Conservation (phyloP, 2,113 vertebrate species). For the Gymnorhina tibicen region DNA sequence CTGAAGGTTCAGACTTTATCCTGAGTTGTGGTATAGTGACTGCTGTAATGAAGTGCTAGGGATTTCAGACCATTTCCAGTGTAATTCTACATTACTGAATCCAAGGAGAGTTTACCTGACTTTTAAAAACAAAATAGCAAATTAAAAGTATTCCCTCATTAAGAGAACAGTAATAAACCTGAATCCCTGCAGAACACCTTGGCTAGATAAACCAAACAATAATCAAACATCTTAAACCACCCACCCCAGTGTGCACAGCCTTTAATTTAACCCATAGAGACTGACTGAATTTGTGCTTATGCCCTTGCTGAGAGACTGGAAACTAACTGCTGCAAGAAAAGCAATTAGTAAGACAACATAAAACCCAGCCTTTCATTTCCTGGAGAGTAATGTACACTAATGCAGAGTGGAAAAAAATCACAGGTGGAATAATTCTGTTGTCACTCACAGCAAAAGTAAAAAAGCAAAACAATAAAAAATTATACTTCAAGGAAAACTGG, state of each 20-base stretch:
- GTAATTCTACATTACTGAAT: background rate
- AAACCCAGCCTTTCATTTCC: background rate
- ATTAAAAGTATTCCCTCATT: background rate
- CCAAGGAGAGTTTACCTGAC: background rate
- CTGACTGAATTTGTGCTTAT: background rate
- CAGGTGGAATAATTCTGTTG: background rate
- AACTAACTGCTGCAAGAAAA: background rate
- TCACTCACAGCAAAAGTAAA: background rate
- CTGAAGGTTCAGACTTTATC: background rate
- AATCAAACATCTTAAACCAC: background rate
- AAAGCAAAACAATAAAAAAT: background rate
- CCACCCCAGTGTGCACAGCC: background rate
- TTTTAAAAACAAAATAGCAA: background rate
- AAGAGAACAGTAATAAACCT: background rate
- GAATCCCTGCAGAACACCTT: background rate
- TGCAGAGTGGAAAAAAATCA: background rate
- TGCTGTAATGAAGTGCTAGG: background rate
- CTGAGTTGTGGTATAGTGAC: background rate
- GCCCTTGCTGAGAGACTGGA: background rate
- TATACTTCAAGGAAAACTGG: background rate
- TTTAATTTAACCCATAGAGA: conserved; percentile 2
- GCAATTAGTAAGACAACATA: background rate
- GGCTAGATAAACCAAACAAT: background rate
- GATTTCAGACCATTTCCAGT: background rate
- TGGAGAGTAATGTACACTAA: background rate